Percentiles rank a stretch among this genome's conserved stretches.
Evolutionary conservation across 2,113 vertebrate genomes (phyloP).

Genomic region (Heloderma charlesbogerti): DNA sequence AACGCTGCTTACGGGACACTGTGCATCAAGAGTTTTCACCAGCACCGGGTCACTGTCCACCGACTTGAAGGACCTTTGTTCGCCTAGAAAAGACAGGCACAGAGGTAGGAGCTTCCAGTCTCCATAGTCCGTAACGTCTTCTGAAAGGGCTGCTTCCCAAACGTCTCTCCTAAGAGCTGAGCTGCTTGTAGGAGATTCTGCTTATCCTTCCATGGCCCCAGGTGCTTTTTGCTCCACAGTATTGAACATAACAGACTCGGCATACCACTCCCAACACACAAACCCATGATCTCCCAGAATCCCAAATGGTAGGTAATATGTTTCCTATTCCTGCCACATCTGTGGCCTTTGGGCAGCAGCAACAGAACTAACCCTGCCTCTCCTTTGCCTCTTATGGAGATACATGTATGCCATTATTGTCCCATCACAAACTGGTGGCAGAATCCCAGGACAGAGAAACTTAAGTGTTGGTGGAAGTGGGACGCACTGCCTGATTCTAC

Average conservation of each 20-base stretch:
- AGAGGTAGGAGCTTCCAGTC: not conserved
- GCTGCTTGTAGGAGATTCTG: too few relatives aligned
- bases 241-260: not conserved
- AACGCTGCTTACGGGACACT: constrained; percentile 87
- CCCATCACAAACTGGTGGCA: not conserved
- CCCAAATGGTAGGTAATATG: not conserved
- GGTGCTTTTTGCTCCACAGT: not conserved
- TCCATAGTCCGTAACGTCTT: not conserved
- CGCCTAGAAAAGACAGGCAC: constrained; percentile 74
- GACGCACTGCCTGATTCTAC: not conserved
- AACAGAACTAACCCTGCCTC: not conserved
- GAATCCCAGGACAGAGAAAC: not conserved
- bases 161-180: not conserved
- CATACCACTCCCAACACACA: not conserved
- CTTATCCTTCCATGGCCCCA: not conserved
- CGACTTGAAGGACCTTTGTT: constrained; percentile 83
- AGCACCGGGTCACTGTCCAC: constrained; percentile 89
- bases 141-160: not conserved
- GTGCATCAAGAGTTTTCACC: constrained; percentile 83
- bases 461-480: not conserved
- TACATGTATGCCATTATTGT: not conserved
- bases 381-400: not conserved
- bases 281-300: not conserved
- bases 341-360: not conserved
- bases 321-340: not conserved